These are phyloP conservation scores for Ornithoptera priamus DNA, from an alignment of 2,888 invertebrate species.

Conservation along the genomic window DNA sequence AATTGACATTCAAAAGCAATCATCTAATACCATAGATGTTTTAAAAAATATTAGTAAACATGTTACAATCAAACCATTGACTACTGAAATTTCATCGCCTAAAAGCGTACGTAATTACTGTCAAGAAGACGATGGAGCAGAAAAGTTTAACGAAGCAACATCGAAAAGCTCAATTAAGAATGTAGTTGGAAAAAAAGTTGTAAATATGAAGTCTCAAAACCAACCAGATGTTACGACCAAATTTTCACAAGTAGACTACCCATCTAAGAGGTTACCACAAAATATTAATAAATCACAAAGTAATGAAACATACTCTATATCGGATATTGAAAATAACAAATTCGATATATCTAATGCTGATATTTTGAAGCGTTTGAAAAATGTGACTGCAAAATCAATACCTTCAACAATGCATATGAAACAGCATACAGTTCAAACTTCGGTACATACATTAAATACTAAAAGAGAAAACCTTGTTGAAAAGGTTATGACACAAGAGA, in stretches of 20 bases:
- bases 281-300: constrained; percentile 32
- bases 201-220: constrained; percentile 25
- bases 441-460: constrained; percentile 33
- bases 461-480: constrained; percentile 36
- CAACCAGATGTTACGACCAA: constrained; percentile 28
- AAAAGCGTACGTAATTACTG: constrained; percentile 18
- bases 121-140: constrained; percentile 34
- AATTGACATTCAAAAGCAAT: constrained; percentile 24
- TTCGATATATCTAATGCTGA: constrained; percentile 43
- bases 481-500: constrained; percentile 39
- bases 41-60: constrained; percentile 50
- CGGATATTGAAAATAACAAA: constrained; percentile 31
- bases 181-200: constrained; percentile 29
- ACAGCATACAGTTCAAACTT: constrained; percentile 32
- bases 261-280: constrained; percentile 30
- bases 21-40: constrained; percentile 42
- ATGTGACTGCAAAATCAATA: constrained; percentile 57
- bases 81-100: constrained; percentile 35
- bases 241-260: constrained; percentile 15
- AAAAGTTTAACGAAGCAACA: constrained; percentile 32
- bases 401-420: constrained; percentile 22
- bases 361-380: constrained; percentile 55
- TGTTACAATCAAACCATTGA: constrained; percentile 47
- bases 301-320: constrained; percentile 30
- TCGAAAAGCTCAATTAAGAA: constrained; percentile 30